Evolutionary conservation across 2,888 invertebrate species (phyloP).

Genomic region (Shargacucullia verbasci): DNA sequence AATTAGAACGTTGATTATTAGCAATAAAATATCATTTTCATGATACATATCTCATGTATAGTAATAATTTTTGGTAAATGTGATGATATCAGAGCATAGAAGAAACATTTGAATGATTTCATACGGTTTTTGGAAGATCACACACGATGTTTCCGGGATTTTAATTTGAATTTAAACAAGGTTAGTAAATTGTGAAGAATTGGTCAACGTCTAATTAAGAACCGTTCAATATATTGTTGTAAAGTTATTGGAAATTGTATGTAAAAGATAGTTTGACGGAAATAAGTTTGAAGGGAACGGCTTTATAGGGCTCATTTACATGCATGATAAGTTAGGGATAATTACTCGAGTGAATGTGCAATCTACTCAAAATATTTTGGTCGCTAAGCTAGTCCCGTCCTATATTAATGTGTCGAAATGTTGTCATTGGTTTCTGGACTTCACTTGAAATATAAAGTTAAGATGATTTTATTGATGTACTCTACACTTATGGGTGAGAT

Average conservation of each 20-base stretch:
- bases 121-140: constrained; percentile 67
- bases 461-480: no score
- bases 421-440: no score
- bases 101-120: constrained; percentile 64
- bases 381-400: no score
- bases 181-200: constrained; percentile 44
- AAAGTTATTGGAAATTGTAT: constrained; percentile 54
- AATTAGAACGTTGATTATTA: constrained; percentile 61
- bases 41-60: constrained; percentile 70
- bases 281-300: constrained; percentile 41
- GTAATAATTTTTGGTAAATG: constrained; percentile 69
- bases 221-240: constrained; percentile 46
- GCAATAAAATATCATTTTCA: constrained; percentile 77
- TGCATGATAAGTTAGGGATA: constrained; percentile 14
- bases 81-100: constrained; percentile 75
- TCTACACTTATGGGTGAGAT: no score
- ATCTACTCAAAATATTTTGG: no score
- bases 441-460: no score
- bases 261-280: constrained; percentile 39
- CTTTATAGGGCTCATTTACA: constrained; percentile 28
- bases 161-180: constrained; percentile 62
- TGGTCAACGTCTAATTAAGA: constrained; percentile 52
- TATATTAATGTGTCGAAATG: no score
- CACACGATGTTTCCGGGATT: constrained; percentile 81
- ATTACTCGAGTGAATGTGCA: constrained; percentile 20